Evolutionary conservation across 1,140 invertebrate genomes (phyloP), one percentile per base, ranked within the genome.

Genomic region (Caenorhabditis brenneri): DNA sequence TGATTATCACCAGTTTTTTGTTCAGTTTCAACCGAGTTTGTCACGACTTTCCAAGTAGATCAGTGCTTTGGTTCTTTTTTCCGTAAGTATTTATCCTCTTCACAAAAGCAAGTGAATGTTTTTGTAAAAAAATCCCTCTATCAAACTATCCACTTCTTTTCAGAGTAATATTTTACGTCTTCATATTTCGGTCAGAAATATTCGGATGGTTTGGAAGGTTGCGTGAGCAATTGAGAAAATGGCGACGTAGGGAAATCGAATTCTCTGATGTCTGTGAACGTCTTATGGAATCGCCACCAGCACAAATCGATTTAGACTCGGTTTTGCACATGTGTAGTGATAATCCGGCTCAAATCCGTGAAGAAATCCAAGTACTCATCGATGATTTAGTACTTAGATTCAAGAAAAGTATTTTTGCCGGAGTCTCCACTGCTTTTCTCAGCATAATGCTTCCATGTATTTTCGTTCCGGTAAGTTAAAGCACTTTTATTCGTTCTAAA

Each of bases 71-170:
- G 89, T 92, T 97, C 15, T 94, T 94, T 88, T 96, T 96, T 93
- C 95, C 96, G 95, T 97, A 93, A 95, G 95, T 95, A 91, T 89
- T n/a, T n/a, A n/a, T n/a, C n/a, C n/a, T n/a, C n/a, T n/a, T n/a
- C n/a, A n/a, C n/a, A n/a, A n/a, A n/a, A n/a, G n/a, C n/a, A n/a
- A n/a, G n/a, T n/a, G n/a, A n/a, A n/a, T n/a, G n/a, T n/a, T n/a
- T n/a, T n/a, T n/a, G n/a, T n/a, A n/a, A n/a, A n/a, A n/a, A n/a
- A n/a, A n/a, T n/a, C n/a, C n/a, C n/a, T n/a, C n/a, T n/a, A n/a
- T n/a, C n/a, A n/a, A n/a, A n/a, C 16, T 51, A n/a, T 4, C 49
- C 7, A n/a, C 42, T 46, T 46, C 80, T 80, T 89, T 91, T 79
- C 92, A 95, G 94, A 33, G 93, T 95, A 60, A 93, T 94, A n/a